Evolutionary conservation across 2,888 invertebrate genomes (phyloP).

Genomic region (Eurois occulta): DNA sequence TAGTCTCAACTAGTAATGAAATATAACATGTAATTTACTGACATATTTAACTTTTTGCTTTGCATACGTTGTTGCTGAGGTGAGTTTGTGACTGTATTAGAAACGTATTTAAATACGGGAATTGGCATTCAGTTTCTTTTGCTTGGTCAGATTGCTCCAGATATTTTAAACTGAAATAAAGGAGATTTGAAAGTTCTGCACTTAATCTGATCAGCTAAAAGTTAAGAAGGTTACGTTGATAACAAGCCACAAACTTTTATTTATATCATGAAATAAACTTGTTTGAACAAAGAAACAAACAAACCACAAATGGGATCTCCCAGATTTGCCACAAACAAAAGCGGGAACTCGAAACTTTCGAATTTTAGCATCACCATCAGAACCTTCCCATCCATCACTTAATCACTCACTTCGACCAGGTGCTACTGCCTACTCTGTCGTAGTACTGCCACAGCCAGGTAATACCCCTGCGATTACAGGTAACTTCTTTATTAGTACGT

Average conservation of each 20-base stretch:
- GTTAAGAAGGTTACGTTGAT: not conserved
- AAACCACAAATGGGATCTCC: not conserved
- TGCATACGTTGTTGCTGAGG: not conserved
- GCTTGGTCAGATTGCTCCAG: not conserved
- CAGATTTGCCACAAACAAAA: slow-evolving; percentile 11
- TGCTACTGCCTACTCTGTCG: not conserved
- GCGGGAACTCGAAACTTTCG: slow-evolving; percentile 3
- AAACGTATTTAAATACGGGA: not conserved
- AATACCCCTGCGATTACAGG: slow-evolving; percentile 28
- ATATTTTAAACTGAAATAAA: not conserved
- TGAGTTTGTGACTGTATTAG: not conserved
- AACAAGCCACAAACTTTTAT: not conserved
- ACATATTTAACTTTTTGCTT: not conserved
- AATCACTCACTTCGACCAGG: slow-evolving; percentile 10
- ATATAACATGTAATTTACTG: not conserved
- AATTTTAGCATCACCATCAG: not conserved
- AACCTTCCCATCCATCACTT: slow-evolving; percentile 8
- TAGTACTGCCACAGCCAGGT: not conserved
- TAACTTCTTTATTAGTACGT: slow-evolving; percentile 53
- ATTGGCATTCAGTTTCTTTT: not conserved
- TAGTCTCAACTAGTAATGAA: not conserved
- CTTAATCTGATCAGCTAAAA: not conserved
- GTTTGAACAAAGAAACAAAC: not conserved
- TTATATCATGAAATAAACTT: not conserved
- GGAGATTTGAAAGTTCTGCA: not conserved